Evolutionary conservation across 1,140 invertebrate species (phyloP).

Genomic region (Musca domestica): DNA sequence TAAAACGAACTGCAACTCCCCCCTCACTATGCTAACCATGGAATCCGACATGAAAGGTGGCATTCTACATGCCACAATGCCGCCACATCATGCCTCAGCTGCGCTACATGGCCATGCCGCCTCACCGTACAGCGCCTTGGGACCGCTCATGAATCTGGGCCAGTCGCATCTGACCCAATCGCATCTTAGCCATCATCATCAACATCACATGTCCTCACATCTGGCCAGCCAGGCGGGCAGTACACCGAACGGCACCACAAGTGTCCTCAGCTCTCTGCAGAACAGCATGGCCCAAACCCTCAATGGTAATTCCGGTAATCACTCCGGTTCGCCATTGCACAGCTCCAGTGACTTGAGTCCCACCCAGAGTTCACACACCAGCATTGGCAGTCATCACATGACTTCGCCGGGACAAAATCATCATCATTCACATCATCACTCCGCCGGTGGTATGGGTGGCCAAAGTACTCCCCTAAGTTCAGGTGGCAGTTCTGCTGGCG

Average conservation of each 20-base stretch:
- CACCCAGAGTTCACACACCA: conserved; percentile 40
- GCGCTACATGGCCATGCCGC: conserved; percentile 56
- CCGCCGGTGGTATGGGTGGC: conserved; percentile 29
- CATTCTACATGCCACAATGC: conserved; percentile 75
- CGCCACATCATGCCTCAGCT: conserved; percentile 71
- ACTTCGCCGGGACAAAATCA: conserved; percentile 46
- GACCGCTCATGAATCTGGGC: conserved; percentile 65
- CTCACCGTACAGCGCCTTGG: conserved; percentile 66
- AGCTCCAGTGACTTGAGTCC: conserved; percentile 54
- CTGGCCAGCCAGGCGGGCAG: conserved; percentile 43
- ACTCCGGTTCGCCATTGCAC: conserved; percentile 55
- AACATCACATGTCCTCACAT: conserved; percentile 49
- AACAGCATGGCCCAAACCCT: conserved; percentile 50
- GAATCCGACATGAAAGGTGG: conserved; percentile 83
- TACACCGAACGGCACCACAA: conserved; percentile 26
- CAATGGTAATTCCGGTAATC: conserved; percentile 27
- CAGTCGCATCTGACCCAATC: conserved; percentile 64
- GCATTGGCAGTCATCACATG: conserved; percentile 52
- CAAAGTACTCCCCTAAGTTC: conserved; percentile 30
- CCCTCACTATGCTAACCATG: conserved; percentile 79
- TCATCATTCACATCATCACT: conserved; percentile 46
- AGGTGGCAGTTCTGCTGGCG: conserved; percentile 13
- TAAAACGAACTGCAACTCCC: conserved; percentile 31
- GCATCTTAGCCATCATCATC: conserved; percentile 57
- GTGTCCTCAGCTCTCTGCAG: conserved; percentile 43